A percentile compares a stretch with the other conserved stretches of the same genome.
These are phyloP conservation scores for Colossoma macropomum DNA, from an alignment of 2,113 vertebrate species.

Conservation along the genomic window DNA sequence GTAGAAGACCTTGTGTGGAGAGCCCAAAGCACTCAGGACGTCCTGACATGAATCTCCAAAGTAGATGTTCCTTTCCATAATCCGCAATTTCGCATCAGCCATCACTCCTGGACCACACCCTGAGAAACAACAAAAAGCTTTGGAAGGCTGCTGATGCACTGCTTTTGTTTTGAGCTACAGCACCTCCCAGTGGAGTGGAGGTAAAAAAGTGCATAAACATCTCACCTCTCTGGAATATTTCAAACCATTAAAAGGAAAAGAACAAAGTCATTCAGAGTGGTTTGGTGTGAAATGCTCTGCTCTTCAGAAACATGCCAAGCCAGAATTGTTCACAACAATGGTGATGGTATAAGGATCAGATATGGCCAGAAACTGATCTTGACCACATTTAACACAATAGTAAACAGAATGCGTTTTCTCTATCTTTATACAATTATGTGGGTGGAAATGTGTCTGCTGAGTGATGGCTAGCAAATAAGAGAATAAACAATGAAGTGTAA, in stretches of 20 bases:
- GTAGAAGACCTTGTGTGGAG: slow-evolving; percentile 98
- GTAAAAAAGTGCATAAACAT: background rate
- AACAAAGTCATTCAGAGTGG: no score
- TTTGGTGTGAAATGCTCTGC: no score
- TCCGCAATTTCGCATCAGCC: slow-evolving; percentile 91
- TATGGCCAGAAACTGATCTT: no score
- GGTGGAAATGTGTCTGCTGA: no score
- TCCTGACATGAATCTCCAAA: slow-evolving; percentile 98
- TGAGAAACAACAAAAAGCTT: slow-evolving; percentile 59
- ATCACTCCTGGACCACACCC: slow-evolving; percentile 88
- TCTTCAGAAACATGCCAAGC: no score
- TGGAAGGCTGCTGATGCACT: background rate
- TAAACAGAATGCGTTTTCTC: no score
- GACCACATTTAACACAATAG: no score
- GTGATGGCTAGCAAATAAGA: no score
- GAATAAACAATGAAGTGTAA: no score
- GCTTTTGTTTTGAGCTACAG: background rate
- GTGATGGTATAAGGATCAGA: no score
- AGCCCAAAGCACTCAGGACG: slow-evolving; percentile 92
- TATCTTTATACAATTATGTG: no score
- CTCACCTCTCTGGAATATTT: background rate
- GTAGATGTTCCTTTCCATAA: slow-evolving; percentile 90
- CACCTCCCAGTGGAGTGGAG: background rate
- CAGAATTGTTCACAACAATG: background rate
- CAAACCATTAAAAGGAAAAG: background rate